These are phyloP conservation scores for Mamestra configurata DNA, from an alignment of 1,140 invertebrate species.

Conservation along the genomic window DNA sequence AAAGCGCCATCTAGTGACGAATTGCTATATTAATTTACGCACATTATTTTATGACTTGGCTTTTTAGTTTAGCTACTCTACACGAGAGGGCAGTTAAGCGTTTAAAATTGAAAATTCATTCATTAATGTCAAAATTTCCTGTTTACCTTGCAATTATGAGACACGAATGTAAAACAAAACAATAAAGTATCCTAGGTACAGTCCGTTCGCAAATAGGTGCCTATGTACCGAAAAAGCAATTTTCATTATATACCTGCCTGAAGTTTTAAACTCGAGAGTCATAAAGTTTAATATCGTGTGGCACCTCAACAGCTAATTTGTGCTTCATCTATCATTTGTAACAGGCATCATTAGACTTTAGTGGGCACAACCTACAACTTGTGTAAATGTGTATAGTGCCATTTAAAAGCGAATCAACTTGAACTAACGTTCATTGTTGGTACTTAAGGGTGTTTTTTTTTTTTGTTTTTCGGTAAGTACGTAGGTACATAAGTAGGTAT, in stretches of 20 bases:
- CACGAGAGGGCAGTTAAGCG: constrained; percentile 28
- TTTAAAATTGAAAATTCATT: no score
- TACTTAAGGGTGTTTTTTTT: background rate
- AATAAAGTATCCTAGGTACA: no score
- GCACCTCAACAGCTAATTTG: constrained; percentile 61
- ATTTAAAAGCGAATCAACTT: constrained; percentile 66
- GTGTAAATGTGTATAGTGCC: constrained; percentile 60
- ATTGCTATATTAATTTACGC: background rate
- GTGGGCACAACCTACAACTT: constrained; percentile 57
- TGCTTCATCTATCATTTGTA: constrained; percentile 77
- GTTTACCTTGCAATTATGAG: no score
- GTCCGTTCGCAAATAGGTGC: no score
- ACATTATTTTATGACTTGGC: background rate
- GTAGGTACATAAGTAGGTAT: no score
- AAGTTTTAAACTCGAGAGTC: no score
- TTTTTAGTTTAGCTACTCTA: constrained; percentile 14
- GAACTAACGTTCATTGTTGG: background rate
- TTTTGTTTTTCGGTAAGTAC: background rate
- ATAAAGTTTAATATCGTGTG: constrained; percentile 51
- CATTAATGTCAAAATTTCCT: no score
- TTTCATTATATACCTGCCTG: no score
- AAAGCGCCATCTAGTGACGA: constrained; percentile 14
- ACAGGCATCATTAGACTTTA: constrained; percentile 69
- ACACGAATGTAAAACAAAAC: no score
- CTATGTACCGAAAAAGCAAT: background rate